Base-by-base conservation (phyloP, 2,797 vertebrate genomes). In the Prunella strophiata region DNA sequence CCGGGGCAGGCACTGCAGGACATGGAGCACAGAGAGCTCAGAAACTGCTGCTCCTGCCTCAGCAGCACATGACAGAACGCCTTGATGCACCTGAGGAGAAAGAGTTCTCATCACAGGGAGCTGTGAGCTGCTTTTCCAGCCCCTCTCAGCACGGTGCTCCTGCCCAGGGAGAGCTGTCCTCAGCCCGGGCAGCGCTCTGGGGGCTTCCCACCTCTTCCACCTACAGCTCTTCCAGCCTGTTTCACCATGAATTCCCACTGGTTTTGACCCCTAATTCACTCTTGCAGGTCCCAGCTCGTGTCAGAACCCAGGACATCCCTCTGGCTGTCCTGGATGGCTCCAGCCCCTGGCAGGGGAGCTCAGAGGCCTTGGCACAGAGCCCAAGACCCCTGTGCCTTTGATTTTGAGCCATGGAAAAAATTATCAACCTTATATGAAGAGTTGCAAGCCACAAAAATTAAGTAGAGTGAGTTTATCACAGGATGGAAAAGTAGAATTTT, bases 21-120 rank as follows among this genome's bases (percentile, higher is more conserved):
- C 57, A 29, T 2, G 17, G 68, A 45, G 11, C 42, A 32, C 1
- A 0, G 54, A 13, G 42, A 8, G 54, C 75, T 85, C 30, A 1
- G 59, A 36, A 62, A 32, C 40, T 13, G 52, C 38, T 57, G 65
- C 68, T 83, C n/a, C 79, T 27, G 55, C 76, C 66, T 84, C 52
- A 12, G 73, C 0, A 67, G n/a, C n/a, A 29, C 70, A 76, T 52
- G 76, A 61, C 92, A 86, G 55, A 76, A 42, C 0, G 0, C 66
- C 85, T 67, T 70, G 70, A 50, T 84, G 62, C 73, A 47, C 89
- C 58, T 70, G 59, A 67, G 92, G 88, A 84, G 81, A 67, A 91
- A 79, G 89, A 58, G 27, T 18, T 90, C 8, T 29, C 79, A 40
- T n/a, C 70, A 16, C 70, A 57, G 58, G 1, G 59, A 91, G 76